Conservation (phyloP, 2,888 invertebrate genomes). For the Rhagonycha fulva region DNA sequence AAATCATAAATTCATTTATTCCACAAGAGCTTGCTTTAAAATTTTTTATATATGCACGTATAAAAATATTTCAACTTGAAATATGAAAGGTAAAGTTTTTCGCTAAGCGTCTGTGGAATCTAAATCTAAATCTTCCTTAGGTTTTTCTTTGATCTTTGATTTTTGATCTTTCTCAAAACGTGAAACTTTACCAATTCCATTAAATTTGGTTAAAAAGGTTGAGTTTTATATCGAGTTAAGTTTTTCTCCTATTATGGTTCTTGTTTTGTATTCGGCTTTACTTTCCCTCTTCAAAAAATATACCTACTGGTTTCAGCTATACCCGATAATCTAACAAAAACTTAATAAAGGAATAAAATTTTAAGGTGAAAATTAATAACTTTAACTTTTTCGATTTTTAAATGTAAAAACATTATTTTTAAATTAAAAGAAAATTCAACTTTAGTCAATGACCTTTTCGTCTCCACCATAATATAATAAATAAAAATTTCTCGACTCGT, state of each 20-base stretch:
- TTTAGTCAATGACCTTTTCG: neutral
- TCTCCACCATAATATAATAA: neutral
- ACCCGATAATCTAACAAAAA: neutral
- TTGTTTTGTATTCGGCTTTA: neutral
- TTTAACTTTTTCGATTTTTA: neutral
- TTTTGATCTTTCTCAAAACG: conserved; percentile 8
- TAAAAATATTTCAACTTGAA: neutral
- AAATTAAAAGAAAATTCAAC: neutral
- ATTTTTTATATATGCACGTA: neutral
- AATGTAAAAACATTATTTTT: neutral
- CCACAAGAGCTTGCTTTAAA: neutral
- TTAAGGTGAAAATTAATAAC: neutral
- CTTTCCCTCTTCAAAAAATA: neutral
- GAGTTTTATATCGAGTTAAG: neutral
- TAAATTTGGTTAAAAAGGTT: neutral
- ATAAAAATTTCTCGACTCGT: neutral
- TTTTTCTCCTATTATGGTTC: neutral
- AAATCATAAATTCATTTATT: neutral
- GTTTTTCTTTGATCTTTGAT: conserved; percentile 16
- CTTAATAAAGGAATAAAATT: too few species aligned
- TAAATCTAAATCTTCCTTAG: conserved; percentile 8
- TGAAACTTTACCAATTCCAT: neutral
- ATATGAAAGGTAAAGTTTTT: conserved; percentile 6
- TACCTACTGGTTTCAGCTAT: neutral
- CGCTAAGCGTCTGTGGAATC: conserved; percentile 11